Percentiles rank a stretch among this genome's conserved stretches.
These are phyloP conservation scores for Gymnoscelis rufifasciata DNA, from an alignment of 2,888 invertebrate species.

Conservation along the genomic window DNA sequence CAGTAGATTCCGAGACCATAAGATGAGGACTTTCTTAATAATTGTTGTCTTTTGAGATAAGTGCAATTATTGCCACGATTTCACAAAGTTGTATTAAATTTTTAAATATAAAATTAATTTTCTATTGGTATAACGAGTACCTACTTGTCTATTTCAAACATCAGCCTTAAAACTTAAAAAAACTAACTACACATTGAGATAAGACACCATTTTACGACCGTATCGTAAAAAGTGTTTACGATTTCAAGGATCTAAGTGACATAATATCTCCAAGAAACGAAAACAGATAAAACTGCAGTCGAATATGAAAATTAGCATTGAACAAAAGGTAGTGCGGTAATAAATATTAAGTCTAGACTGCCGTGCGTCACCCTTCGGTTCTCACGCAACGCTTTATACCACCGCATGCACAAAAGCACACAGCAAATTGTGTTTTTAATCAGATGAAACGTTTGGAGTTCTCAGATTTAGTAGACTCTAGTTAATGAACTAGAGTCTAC, in stretches of 20 bases:
- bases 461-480: too few relatives aligned
- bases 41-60: too few relatives aligned
- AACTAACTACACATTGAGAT: too few relatives aligned
- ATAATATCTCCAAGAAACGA: constrained; percentile 9
- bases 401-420: constrained; percentile 26
- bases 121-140: too few relatives aligned
- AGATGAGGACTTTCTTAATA: too few relatives aligned
- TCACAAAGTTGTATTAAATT: too few relatives aligned
- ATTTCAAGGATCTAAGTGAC: constrained; percentile 1
- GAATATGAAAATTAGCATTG: constrained; percentile 25
- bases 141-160: not conserved
- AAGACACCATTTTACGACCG: not conserved
- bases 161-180: not conserved
- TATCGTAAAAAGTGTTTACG: constrained; percentile 2
- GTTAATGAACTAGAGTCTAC: too few relatives aligned
- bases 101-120: too few relatives aligned
- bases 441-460: constrained; percentile 6
- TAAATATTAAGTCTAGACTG: constrained; percentile 58
- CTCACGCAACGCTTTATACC: constrained; percentile 67
- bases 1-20: too few relatives aligned
- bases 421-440: not conserved
- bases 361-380: constrained; percentile 62
- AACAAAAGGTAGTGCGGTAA: constrained; percentile 26
- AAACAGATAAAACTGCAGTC: constrained; percentile 21
- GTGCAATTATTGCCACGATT: too few relatives aligned